Base-by-base conservation (phyloP, 2,797 vertebrate species). In the Echeneis naucrates region DNA sequence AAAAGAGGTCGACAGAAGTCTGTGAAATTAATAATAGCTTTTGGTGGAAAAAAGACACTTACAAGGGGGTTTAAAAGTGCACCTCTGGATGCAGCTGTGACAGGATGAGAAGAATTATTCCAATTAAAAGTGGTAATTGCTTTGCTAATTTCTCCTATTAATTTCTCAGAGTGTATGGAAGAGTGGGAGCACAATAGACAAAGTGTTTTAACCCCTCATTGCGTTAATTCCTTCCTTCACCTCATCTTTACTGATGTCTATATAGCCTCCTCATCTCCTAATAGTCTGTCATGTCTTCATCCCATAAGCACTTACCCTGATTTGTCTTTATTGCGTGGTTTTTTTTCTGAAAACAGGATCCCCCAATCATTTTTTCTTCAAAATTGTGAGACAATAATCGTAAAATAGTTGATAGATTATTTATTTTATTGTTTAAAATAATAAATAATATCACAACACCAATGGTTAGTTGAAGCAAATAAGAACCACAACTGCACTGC, bases 91-190 rank as follows among this genome's bases (percentile, higher is more conserved):
- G 91, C 92, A 92, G 92, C 92, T 92, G 89, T 94, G 94, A 95
- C 93, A 95, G 89, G 88, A 88, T 87, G 87, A 87, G 87, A 91
- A 92, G 91, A 94, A 94, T 93, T 93, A 93, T 89, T 92, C 92
- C 92, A 95, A 95, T 94, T 94, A 94, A 95, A 94, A 92, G 91
- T 93, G 90, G 87, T 95, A 95, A 95, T 95, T 95, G 91, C 94
- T 90, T 92, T 86, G 88, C 91, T 94, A 95, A 95, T 95, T 95
- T 92, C 91, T 93, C 88, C 89, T 89, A 90, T 93, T 94, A 93
- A 95, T 95, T 94, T 94, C 89, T 90, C 89, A 74, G 86, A 86
- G 79, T 88, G 88, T 84, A 85, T 58, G 74, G 91, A 91, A 87
- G 91, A 92, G 89, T 90, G 90, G 90, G 86, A 86, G 90, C 87